Evolutionary conservation across 2,888 invertebrate species (phyloP), one percentile per base, ranked within the genome.

Genomic region (Cantharis flavilabris): DNA sequence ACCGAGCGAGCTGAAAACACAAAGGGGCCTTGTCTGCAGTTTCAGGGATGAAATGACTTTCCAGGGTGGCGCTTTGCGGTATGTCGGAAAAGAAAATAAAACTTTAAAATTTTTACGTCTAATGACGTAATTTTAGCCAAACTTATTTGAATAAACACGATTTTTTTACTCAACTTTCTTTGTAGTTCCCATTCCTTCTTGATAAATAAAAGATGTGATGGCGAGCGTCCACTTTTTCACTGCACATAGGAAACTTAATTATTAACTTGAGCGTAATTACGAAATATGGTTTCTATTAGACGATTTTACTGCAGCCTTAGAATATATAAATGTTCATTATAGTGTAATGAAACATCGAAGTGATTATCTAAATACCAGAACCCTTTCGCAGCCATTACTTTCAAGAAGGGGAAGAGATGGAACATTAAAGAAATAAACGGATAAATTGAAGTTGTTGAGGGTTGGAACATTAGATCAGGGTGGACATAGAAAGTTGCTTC

Each of bases 1-100:
- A 76, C 80, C 76, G 76, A 78, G 80, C 81, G 79, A 75, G 76
- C 78, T 76, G 78, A 73, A 75, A 76, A 79, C 79, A 76, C 79
- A 79, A 79, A 80, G 79, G 80, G 80, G 76, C 73, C 79, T 77
- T 80, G 79, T 79, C 79, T 80, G 77, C 76, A 79, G 78, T 79
- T 79, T 76, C 78, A 76, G 80, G 76, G 78, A 71, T 76, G 76
- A 70, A 75, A 80, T 76, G 79, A 78, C 80, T 80, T 80, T 75
- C 70, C 79, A 76, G 79, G 79, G 79, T 79, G 69, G 76, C 73
- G 73, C 76, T 78, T 77, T 76, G 76, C 74, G 78, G 76, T 76
- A 78, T 78, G 76, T 72, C 73, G 73, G 71, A 78, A 76, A 69
- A 67, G 75, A 76, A 78, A 78, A 78, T 78, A 78, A 78, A 78